Percentiles rank a stretch among this genome's conserved stretches.
phyloP scores from a whole-genome alignment of 2,797 vertebrate species.

The Sebastes baramenuke region DNA sequence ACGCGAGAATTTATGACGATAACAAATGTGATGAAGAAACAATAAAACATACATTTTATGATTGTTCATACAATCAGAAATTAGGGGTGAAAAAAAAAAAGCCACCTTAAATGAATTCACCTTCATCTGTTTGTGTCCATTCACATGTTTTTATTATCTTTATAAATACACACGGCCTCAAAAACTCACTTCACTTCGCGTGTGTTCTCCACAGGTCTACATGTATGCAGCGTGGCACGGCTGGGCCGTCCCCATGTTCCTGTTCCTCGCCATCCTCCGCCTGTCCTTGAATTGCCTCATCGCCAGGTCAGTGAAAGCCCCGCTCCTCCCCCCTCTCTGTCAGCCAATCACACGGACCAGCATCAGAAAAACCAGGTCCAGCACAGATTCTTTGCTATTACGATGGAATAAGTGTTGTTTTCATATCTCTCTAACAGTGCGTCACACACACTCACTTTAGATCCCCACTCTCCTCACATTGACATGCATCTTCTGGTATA shows the following conservation, averaged over 20 bases:
- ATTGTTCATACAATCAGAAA: background rate
- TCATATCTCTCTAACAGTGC: background rate
- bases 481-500: background rate
- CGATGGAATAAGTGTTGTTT: background rate
- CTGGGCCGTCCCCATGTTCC: constrained; percentile 97
- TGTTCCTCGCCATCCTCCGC: constrained; percentile 96
- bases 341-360: background rate
- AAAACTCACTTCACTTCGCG: background rate
- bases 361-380: background rate
- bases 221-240: constrained; percentile 97
- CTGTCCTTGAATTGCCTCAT: constrained; percentile 98
- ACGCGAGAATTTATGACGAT: background rate
- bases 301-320: constrained; percentile 60
- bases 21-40: background rate
- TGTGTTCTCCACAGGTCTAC: constrained; percentile 85
- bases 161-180: background rate
- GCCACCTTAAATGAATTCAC: no score
- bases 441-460: background rate
- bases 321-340: background rate
- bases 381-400: background rate
- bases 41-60: background rate
- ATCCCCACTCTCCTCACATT: background rate
- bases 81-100: background rate
- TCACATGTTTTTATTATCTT: background rate
- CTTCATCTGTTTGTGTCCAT: background rate